Conservation (phyloP, 2,888 invertebrate genomes). For the Euplexia lucipara region DNA sequence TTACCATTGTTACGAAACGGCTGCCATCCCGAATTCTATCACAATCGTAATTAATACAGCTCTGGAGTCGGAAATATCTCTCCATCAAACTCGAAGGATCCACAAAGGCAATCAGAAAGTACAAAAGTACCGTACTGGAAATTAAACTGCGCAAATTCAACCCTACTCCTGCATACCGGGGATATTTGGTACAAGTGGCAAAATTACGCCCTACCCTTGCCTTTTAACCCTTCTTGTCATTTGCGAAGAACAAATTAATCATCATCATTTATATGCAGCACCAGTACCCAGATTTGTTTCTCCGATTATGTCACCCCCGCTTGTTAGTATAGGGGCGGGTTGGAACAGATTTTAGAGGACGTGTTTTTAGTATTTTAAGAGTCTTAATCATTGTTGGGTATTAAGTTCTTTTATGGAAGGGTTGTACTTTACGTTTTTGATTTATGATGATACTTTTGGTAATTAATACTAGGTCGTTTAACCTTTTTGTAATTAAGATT, state of each 20-base stretch:
- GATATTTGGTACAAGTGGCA: slow-evolving; percentile 85
- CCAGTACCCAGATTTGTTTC: slow-evolving; percentile 90
- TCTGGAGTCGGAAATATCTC: slow-evolving; percentile 88
- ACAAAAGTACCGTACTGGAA: slow-evolving; percentile 81
- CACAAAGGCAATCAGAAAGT: slow-evolving; percentile 89
- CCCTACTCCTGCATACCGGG: slow-evolving; percentile 76
- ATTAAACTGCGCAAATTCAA: slow-evolving; percentile 83
- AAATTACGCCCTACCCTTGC: slow-evolving; percentile 81
- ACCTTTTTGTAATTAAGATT: not conserved
- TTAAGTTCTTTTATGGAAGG: slow-evolving; percentile 58
- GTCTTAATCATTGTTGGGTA: slow-evolving; percentile 75
- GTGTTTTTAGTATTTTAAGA: slow-evolving; percentile 82
- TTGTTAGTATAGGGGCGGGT: slow-evolving; percentile 82
- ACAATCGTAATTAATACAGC: slow-evolving; percentile 87
- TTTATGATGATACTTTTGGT: slow-evolving; percentile 29
- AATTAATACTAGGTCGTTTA: slow-evolving; percentile 33
- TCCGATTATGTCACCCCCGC: slow-evolving; percentile 89
- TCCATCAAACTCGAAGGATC: slow-evolving; percentile 86
- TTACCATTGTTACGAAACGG: slow-evolving; percentile 67
- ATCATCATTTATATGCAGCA: slow-evolving; percentile 91
- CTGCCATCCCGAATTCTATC: slow-evolving; percentile 73
- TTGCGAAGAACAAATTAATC: slow-evolving; percentile 90
- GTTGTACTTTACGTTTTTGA: slow-evolving; percentile 41
- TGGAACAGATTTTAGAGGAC: slow-evolving; percentile 84
- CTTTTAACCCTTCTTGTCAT: slow-evolving; percentile 91